These are phyloP conservation scores for Stomorhina lunata DNA, from an alignment of 2,888 invertebrate species.

Conservation along the genomic window DNA sequence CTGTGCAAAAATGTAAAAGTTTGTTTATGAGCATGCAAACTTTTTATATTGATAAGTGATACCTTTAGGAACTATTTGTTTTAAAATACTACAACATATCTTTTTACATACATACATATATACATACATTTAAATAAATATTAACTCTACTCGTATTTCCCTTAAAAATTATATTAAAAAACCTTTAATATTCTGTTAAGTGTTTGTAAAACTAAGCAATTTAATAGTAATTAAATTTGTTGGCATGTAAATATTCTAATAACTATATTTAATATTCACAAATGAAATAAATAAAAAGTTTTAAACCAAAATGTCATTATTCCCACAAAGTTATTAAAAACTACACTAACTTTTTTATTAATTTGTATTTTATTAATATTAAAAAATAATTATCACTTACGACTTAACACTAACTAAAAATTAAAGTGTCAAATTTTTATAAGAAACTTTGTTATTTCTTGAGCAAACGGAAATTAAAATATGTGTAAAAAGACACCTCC, in stretches of 20 bases:
- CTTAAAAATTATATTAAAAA: no score
- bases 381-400: not conserved
- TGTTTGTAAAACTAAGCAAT: no score
- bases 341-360: not conserved
- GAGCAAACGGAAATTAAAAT: slow-evolving; percentile 4
- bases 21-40: not conserved
- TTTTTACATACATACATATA: not conserved
- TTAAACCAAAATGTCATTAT: no score
- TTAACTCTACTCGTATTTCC: not conserved
- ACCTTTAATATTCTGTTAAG: no score
- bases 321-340: no score
- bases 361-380: not conserved
- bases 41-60: slow-evolving; percentile 13
- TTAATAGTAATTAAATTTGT: no score
- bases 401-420: not conserved
- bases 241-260: no score
- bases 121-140: no score
- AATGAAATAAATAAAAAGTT: no score
- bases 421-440: not conserved
- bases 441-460: not conserved
- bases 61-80: slow-evolving; percentile 7
- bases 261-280: no score
- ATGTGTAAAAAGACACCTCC: not conserved
- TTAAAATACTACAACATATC: not conserved
- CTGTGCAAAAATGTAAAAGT: not conserved